phyloP scores from a whole-genome alignment of 2,888 invertebrate genomes.

The Pteria penguin region DNA sequence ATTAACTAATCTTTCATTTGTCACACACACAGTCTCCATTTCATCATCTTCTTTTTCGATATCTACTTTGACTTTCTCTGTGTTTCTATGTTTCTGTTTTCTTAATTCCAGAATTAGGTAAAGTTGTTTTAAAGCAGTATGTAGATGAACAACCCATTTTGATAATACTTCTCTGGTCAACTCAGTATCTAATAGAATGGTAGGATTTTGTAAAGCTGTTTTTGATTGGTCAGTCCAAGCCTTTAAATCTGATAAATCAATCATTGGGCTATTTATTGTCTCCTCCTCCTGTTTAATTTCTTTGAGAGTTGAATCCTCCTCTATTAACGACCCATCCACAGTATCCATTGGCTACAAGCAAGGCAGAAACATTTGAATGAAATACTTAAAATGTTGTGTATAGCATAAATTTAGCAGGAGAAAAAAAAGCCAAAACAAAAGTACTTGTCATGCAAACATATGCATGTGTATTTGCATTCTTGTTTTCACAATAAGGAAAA shows the following conservation, averaged over 20 bases:
- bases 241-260: neutral
- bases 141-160: constrained; percentile 62
- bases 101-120: constrained; percentile 37
- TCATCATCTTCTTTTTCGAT: neutral
- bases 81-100: constrained; percentile 11
- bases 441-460: too few relatives aligned
- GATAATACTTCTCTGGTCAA: constrained; percentile 46
- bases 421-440: too few relatives aligned
- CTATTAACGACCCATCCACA: neutral
- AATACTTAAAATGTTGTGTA: too few relatives aligned
- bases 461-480: too few relatives aligned
- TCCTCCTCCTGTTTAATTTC: too few relatives aligned
- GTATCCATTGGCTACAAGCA: neutral
- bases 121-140: constrained; percentile 51
- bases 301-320: too few relatives aligned
- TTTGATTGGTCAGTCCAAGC: neutral
- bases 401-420: too few relatives aligned
- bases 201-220: neutral
- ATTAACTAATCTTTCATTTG: neutral
- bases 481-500: too few relatives aligned
- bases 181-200: constrained; percentile 47
- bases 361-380: neutral
- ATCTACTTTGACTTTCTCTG: too few relatives aligned
- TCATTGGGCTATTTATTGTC: too few relatives aligned
- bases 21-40: neutral